A percentile compares a stretch with the other conserved stretches of the same genome.
These are phyloP conservation scores for Toxotes jaculatrix DNA, from an alignment of 2,113 vertebrate species.

Conservation along the genomic window DNA sequence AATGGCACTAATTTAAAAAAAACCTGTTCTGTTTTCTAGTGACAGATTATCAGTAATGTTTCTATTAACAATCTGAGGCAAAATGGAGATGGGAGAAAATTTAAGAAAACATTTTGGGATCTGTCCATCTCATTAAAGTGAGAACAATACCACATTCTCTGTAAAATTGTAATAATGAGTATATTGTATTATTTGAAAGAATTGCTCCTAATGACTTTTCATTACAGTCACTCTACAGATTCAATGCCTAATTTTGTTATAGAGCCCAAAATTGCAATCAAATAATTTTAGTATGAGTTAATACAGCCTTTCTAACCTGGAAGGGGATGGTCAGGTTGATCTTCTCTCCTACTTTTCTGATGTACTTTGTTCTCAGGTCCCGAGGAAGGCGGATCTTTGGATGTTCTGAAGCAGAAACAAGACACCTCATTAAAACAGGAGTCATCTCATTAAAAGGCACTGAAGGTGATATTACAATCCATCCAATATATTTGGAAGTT, in stretches of 20 bases:
- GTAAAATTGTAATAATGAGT: background rate
- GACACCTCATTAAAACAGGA: constrained; percentile 1
- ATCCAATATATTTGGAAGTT: background rate
- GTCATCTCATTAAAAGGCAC: background rate
- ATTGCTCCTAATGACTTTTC: no score
- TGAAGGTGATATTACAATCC: background rate
- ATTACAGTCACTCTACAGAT: background rate
- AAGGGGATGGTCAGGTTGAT: constrained; percentile 92
- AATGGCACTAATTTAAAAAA: background rate
- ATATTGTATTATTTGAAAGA: no score
- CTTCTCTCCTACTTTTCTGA: constrained; percentile 89
- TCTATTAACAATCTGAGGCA: background rate
- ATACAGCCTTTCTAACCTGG: constrained; percentile 82
- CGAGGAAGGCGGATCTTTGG: constrained; percentile 94
- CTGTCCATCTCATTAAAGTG: no score
- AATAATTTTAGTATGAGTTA: background rate
- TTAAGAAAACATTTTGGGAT: background rate
- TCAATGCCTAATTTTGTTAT: no score
- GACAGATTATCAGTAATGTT: background rate
- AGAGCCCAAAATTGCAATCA: no score
- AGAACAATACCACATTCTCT: background rate
- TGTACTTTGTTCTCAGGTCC: constrained; percentile 88
- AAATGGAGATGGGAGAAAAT: background rate
- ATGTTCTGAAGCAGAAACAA: constrained; percentile 81
- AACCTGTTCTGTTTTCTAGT: background rate